Evolutionary conservation across 2,797 vertebrate species (phyloP), one percentile per base, ranked within the genome.

Genomic region (Mus caroli): DNA sequence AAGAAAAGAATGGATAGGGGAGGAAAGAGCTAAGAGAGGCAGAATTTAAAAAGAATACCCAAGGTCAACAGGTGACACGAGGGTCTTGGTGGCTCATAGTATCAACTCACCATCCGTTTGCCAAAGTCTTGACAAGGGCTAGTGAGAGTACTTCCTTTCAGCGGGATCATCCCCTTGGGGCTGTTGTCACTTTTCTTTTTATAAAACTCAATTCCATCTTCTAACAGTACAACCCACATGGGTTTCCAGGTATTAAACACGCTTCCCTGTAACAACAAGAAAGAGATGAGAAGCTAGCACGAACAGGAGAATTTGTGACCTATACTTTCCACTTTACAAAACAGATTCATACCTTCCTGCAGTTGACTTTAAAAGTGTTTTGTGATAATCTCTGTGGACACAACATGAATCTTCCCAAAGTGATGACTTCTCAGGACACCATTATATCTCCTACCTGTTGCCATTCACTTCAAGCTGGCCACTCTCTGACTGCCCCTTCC

Each of bases 151-250:
- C 99, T 99, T 97, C 98, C 99, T 96, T 99, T 99, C 26, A 99
- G 97, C 4, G 99, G 99, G 89, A 99, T 99, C 99, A 99, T 99
- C 84, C 99, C 99, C 98, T 99, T 99, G 20, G 99, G 99, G 79
- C 98, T 99, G 75, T 83, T 98, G 96, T 99, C 99, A n/a, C 98
- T 99, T 98, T 99, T 99, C 98, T 99, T 99, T 97, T 99, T 99
- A 97, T 99, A 99, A 98, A 99, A 99, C 95, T 99, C 99, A 94
- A 99, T 96, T 62, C 98, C 99, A 28, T 99, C 99, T 92, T 99
- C 99, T 92, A 99, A 98, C 77, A 99, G 97, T 86, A 99, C 99
- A 1, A 99, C 99, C 99, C 99, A 99, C 98, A 99, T 98, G 0
- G 99, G 99, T 93, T 99, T 99, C 99, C 99, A 99, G 92, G 99